A percentile compares a stretch with the other conserved stretches of the same genome.
These are phyloP conservation scores for Gambelia wislizenii DNA, from an alignment of 2,797 vertebrate species.

Conservation along the genomic window DNA sequence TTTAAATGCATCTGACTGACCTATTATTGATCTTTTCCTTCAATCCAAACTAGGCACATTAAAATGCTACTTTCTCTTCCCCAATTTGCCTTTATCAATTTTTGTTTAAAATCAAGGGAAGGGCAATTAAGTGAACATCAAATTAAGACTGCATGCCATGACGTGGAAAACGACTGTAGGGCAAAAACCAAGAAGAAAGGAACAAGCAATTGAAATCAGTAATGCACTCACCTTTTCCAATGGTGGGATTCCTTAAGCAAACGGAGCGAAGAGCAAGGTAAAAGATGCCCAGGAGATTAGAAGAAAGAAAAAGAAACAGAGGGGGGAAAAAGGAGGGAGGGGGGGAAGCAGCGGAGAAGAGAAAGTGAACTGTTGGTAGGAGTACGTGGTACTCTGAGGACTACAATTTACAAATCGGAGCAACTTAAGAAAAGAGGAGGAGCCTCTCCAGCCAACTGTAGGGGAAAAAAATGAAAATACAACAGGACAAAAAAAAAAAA, in stretches of 20 bases:
- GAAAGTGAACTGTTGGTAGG: slow-evolving; percentile 41
- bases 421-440: slow-evolving; percentile 83
- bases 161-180: background rate
- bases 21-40: background rate
- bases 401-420: slow-evolving; percentile 64
- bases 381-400: slow-evolving; percentile 65
- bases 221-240: slow-evolving; percentile 66
- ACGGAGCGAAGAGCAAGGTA: background rate
- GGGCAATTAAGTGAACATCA: background rate
- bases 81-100: background rate
- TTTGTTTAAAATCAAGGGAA: background rate
- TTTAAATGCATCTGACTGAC: background rate
- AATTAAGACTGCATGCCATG: background rate
- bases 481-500: slow-evolving; percentile 13
- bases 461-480: slow-evolving; percentile 41
- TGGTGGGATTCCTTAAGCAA: rapidly evolving
- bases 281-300: slow-evolving; percentile 28
- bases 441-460: slow-evolving; percentile 57
- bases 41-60: background rate
- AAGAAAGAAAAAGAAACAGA: background rate
- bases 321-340: background rate
- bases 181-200: background rate
- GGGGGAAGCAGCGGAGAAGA: slow-evolving; percentile 37
- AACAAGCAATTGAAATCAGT: rapidly evolving
- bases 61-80: background rate